Conservation (phyloP, 2,797 vertebrate genomes). For the Pseudochaenichthys georgianus region DNA sequence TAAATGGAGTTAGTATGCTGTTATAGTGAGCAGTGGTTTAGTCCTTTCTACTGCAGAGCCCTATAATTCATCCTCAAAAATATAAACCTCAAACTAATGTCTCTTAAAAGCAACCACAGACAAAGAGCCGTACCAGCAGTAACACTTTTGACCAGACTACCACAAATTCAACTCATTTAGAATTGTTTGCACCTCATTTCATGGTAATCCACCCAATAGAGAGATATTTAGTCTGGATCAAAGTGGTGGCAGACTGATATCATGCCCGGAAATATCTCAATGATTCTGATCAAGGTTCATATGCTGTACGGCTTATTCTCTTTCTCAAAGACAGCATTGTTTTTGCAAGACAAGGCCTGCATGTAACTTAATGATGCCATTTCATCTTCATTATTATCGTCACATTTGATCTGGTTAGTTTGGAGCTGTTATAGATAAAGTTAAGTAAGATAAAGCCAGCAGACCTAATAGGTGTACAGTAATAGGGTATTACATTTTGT, state of each 20-base stretch:
- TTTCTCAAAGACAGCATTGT: not conserved
- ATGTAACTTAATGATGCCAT: not conserved
- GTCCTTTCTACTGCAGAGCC: constrained; percentile 9
- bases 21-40: not conserved
- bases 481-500: constrained; percentile 7
- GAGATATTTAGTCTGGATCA: too few relatives aligned
- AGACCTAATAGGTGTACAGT: not conserved
- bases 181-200: too few relatives aligned
- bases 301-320: not conserved
- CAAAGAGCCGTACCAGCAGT: not conserved
- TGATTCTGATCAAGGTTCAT: not conserved
- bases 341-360: not conserved
- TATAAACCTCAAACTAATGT: constrained; percentile 26
- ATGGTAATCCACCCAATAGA: not conserved
- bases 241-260: too few relatives aligned
- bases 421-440: not conserved
- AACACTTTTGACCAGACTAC: too few relatives aligned
- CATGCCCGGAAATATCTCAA: too few relatives aligned
- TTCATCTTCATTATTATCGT: not conserved
- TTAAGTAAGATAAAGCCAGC: constrained; percentile 5
- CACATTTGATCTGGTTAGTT: not conserved
- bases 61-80: constrained; percentile 15
- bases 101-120: constrained; percentile 25
- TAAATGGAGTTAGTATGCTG: not conserved
- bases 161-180: too few relatives aligned